Conservation (phyloP, 2,888 invertebrate genomes). For the Candidula unifasciata region DNA sequence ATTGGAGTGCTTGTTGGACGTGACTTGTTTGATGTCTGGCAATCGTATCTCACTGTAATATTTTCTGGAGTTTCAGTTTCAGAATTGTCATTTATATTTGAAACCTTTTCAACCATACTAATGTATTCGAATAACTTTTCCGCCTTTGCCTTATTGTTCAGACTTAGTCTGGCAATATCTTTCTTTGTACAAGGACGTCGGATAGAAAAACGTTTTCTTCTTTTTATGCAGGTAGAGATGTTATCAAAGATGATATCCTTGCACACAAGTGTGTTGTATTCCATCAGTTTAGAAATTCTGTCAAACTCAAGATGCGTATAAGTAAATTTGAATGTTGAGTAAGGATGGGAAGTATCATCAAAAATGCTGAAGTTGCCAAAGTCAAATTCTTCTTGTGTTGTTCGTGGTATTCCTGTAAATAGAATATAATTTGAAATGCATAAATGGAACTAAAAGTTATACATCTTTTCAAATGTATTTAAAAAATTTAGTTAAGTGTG, state of each 20-base stretch:
- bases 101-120: constrained; percentile 44
- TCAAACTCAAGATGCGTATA: constrained; percentile 78
- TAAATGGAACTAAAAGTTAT: too few species aligned
- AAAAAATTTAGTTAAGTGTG: too few species aligned
- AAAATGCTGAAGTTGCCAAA: constrained; percentile 79
- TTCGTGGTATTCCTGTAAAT: constrained; percentile 73
- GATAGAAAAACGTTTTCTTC: constrained; percentile 61
- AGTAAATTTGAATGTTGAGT: constrained; percentile 79
- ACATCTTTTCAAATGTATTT: too few species aligned
- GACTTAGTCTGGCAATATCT: constrained; percentile 64
- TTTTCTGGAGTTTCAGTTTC: neutral
- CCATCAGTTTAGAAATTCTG: constrained; percentile 77
- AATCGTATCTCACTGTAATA: neutral
- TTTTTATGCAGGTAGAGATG: constrained; percentile 71
- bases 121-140: constrained; percentile 53
- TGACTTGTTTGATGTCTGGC: neutral
- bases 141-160: constrained; percentile 58
- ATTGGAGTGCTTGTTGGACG: constrained; percentile 44
- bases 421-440: neutral
- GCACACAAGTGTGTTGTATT: constrained; percentile 78
- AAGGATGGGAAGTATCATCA: constrained; percentile 77
- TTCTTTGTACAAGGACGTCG: constrained; percentile 65
- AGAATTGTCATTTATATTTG: constrained; percentile 3
- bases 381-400: constrained; percentile 77
- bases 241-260: constrained; percentile 74